A percentile compares a stretch with the other conserved stretches of the same genome.
phyloP scores from a whole-genome alignment of 2,888 invertebrate genomes.

The Horisme vitalbata region DNA sequence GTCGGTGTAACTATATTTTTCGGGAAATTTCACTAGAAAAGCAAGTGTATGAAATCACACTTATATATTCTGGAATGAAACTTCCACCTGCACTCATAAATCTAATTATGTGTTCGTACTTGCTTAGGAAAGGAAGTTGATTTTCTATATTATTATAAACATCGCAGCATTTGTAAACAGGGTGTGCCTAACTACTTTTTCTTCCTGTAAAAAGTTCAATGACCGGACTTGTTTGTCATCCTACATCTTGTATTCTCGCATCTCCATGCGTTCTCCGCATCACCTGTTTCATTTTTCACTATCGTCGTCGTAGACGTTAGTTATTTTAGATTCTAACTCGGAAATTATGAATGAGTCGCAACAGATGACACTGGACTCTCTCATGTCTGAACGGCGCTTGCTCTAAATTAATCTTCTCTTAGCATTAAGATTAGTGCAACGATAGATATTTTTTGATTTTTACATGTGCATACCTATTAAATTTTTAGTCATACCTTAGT shows the following conservation, averaged over 20 bases:
- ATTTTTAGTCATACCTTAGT: too few species aligned
- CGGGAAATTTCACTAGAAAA: slow-evolving; percentile 48
- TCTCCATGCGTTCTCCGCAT: slow-evolving; percentile 49
- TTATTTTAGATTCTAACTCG: slow-evolving; percentile 62
- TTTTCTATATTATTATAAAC: slow-evolving; percentile 9
- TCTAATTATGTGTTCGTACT: background rate
- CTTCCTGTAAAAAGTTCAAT: slow-evolving; percentile 56
- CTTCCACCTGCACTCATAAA: background rate
- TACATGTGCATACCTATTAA: too few species aligned
- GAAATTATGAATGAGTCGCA: slow-evolving; percentile 67
- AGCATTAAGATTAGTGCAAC: slow-evolving; percentile 17
- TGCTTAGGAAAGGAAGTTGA: too few species aligned
- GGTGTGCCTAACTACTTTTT: slow-evolving; percentile 30
- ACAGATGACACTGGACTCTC: slow-evolving; percentile 46
- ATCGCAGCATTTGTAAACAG: slow-evolving; percentile 18
- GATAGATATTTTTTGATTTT: slow-evolving; percentile 10
- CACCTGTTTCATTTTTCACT: slow-evolving; percentile 75
- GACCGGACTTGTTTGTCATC: slow-evolving; percentile 65
- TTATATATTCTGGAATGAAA: background rate
- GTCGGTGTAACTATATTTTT: slow-evolving; percentile 72
- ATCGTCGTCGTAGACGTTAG: slow-evolving; percentile 55
- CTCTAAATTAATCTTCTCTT: slow-evolving; percentile 47
- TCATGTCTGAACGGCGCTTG: slow-evolving; percentile 38
- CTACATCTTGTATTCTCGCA: slow-evolving; percentile 55
- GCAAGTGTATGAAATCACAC: slow-evolving; percentile 27